A percentile compares a stretch with the other conserved stretches of the same genome.
Conservation (phyloP, 1,140 invertebrate species). For the Eriocheir sinensis region DNA sequence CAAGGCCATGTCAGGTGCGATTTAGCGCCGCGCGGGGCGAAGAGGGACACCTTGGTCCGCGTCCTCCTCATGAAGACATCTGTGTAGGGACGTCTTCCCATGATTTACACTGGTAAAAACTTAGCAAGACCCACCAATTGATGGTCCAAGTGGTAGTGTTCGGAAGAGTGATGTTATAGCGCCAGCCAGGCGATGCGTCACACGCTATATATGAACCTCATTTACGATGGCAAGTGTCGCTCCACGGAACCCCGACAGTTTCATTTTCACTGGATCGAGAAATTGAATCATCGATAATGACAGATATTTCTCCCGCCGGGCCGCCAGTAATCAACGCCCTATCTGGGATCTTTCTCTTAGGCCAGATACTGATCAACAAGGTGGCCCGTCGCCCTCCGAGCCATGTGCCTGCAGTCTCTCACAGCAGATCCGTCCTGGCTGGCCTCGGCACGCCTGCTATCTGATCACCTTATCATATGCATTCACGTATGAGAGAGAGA, state of each 20-base stretch:
- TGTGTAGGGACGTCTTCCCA: slow-evolving; percentile 9
- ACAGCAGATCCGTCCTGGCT: not conserved
- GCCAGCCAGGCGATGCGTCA: not conserved
- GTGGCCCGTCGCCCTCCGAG: not conserved
- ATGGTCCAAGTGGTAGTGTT: not conserved
- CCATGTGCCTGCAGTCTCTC: not conserved
- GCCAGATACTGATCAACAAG: not conserved
- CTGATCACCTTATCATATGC: not conserved
- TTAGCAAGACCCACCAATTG: not conserved
- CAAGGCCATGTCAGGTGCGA: not conserved
- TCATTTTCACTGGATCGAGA: not conserved
- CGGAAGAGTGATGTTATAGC: not conserved
- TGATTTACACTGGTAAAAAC: not conserved
- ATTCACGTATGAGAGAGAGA: not conserved
- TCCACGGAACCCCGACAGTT: not conserved
- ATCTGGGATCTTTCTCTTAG: not conserved
- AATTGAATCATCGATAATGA: not conserved
- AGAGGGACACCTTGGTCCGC: not conserved
- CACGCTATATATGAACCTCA: not conserved
- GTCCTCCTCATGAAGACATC: slow-evolving; percentile 11
- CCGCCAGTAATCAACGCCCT: slow-evolving; percentile 1
- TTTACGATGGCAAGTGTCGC: not conserved
- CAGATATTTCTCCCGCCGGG: not conserved
- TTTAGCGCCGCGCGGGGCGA: not conserved
- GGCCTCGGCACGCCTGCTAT: not conserved